These are phyloP conservation scores for Portunus trituberculatus DNA, from an alignment of 1,140 invertebrate species.

Conservation along the genomic window DNA sequence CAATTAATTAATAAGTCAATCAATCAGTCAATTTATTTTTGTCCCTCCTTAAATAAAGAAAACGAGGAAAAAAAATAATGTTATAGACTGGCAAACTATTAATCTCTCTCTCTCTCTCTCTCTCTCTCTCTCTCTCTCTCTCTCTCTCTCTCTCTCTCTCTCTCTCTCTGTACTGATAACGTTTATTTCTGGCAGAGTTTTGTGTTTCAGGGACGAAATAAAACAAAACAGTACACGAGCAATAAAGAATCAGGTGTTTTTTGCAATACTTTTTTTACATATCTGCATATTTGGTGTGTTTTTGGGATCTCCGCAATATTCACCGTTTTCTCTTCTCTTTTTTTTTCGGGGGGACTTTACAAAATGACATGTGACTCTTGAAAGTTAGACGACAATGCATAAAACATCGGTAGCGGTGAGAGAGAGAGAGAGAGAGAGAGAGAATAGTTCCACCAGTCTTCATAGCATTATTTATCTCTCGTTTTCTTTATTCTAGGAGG, in stretches of 20 bases:
- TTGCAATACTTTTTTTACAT: background rate
- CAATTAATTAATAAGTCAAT: no score
- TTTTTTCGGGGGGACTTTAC: background rate
- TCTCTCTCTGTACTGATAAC: background rate
- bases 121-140: background rate
- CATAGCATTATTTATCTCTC: no score
- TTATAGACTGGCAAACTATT: no score
- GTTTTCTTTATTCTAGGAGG: no score
- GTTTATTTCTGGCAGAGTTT: background rate
- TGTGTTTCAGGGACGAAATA: background rate
- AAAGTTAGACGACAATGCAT: background rate
- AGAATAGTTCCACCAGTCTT: no score
- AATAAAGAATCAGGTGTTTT: background rate
- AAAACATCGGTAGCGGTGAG: background rate
- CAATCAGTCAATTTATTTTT: no score
- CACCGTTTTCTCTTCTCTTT: background rate
- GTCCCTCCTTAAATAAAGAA: no score
- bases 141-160: background rate
- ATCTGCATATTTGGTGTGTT: background rate
- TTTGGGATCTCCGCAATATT: background rate
- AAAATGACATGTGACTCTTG: slow-evolving; percentile 11
- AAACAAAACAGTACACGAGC: background rate
- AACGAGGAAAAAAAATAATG: no score
- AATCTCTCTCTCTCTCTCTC: background rate
- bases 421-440: slow-evolving; percentile 29